Conservation (phyloP, 1,140 invertebrate genomes). For the Drosophila quadrilineata region DNA sequence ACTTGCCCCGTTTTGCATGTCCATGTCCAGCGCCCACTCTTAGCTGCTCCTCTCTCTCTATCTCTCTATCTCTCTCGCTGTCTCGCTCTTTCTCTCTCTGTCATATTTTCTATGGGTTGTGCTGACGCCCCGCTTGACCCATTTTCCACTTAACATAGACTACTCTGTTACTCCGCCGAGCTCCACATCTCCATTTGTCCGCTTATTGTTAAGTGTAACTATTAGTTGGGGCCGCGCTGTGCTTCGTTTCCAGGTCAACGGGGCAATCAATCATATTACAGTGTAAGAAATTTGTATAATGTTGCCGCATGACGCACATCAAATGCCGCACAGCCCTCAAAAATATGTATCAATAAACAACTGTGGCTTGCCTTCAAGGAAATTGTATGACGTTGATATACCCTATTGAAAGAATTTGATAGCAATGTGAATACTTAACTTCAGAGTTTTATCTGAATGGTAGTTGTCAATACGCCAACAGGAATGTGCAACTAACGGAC, state of each 20-base stretch:
- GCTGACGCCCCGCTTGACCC: conserved; percentile 60
- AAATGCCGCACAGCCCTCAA: conserved; percentile 12
- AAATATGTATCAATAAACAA: conserved; percentile 36
- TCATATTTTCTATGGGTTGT: conserved; percentile 46
- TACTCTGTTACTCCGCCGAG: conserved; percentile 37
- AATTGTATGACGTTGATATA: not conserved
- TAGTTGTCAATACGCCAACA: too few relatives aligned
- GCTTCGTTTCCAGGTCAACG: conserved; percentile 72
- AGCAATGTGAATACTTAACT: too few relatives aligned
- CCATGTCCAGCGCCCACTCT: conserved; percentile 63
- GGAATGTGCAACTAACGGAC: too few relatives aligned
- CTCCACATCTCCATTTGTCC: conserved; percentile 23
- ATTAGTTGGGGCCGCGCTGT: conserved; percentile 58
- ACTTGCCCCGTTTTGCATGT: conserved; percentile 40
- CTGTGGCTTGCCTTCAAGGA: not conserved
- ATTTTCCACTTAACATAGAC: conserved; percentile 53
- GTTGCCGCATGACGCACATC: conserved; percentile 39
- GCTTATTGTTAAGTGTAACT: conserved; percentile 74
- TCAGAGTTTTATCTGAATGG: too few relatives aligned
- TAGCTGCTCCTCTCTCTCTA: conserved; percentile 16
- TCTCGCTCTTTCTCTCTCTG: not conserved
- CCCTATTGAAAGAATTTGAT: not conserved
- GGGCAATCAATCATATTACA: conserved; percentile 78
- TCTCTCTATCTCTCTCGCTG: too few relatives aligned
- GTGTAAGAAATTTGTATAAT: conserved; percentile 72